Percentiles rank a stretch among this genome's conserved stretches.
Conservation (phyloP, 2,888 invertebrate species). For the Acrobasis consociella region DNA sequence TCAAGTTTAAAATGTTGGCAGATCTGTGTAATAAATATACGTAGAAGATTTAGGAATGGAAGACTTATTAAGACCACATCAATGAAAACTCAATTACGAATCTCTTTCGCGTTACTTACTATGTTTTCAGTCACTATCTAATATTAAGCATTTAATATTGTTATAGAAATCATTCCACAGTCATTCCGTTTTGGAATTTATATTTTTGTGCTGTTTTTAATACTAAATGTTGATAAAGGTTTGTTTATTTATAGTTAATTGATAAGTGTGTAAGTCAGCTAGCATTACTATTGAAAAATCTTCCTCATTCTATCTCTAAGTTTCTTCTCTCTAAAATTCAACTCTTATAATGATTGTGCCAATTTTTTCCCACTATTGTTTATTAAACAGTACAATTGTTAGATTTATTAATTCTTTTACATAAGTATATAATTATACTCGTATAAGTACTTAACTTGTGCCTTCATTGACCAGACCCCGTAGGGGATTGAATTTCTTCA, state of each 20-base stretch:
- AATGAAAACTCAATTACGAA: slow-evolving; percentile 25
- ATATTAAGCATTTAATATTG: slow-evolving; percentile 39
- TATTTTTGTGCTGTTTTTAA: slow-evolving; percentile 46
- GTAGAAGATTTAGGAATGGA: slow-evolving; percentile 26
- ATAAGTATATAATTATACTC: slow-evolving; percentile 21
- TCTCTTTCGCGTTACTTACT: slow-evolving; percentile 29
- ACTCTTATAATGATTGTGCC: slow-evolving; percentile 45
- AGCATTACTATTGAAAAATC: slow-evolving; percentile 30
- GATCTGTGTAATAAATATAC: slow-evolving; percentile 13
- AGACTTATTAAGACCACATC: slow-evolving; percentile 25
- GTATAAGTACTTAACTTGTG: slow-evolving; percentile 34
- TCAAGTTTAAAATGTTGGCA: not conserved
- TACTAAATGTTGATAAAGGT: slow-evolving; percentile 30
- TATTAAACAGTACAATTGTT: slow-evolving; percentile 52
- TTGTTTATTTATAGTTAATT: slow-evolving; percentile 38
- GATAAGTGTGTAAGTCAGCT: slow-evolving; percentile 40
- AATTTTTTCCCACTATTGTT: slow-evolving; percentile 40
- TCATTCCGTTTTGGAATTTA: slow-evolving; percentile 58
- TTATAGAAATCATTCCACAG: slow-evolving; percentile 50
- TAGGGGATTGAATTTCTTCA: slow-evolving; percentile 29
- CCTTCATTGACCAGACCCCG: slow-evolving; percentile 33
- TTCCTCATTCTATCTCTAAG: slow-evolving; percentile 18
- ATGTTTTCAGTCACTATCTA: slow-evolving; percentile 31
- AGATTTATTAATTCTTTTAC: slow-evolving; percentile 49
- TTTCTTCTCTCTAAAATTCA: slow-evolving; percentile 13